phyloP scores from a whole-genome alignment of 2,113 vertebrate genomes.

The Lasiurus borealis region DNA sequence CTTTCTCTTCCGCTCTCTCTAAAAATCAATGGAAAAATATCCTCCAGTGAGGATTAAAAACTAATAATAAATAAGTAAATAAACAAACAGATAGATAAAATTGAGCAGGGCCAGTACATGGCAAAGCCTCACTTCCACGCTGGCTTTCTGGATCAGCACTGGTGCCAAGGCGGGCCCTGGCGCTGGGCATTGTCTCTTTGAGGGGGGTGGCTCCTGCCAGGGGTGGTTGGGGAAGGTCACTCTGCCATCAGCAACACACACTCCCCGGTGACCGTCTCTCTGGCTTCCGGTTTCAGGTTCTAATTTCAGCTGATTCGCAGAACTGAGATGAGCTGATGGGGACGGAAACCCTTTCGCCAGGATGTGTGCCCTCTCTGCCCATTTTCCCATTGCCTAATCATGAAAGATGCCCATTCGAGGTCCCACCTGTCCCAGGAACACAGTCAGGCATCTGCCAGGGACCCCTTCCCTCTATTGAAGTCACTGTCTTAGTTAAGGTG shows the following conservation, averaged over 20 bases:
- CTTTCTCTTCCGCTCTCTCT: no score
- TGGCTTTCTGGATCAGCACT: background rate
- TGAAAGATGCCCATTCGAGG: background rate
- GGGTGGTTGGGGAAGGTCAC: background rate
- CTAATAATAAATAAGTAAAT: no score
- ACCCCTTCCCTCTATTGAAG: background rate
- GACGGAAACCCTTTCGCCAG: background rate
- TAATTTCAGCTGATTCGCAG: background rate
- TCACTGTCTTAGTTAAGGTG: background rate
- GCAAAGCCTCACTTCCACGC: background rate
- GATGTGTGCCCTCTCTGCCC: background rate
- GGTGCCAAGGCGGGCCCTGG: background rate
- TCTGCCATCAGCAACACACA: background rate
- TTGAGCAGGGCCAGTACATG: background rate
- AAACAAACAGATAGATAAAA: no score
- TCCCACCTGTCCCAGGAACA: background rate
- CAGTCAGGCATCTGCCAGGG: no score
- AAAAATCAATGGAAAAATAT: no score
- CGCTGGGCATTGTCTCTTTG: background rate
- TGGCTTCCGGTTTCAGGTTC: slow-evolving; percentile 12
- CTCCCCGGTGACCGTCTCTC: background rate
- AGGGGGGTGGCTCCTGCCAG: background rate
- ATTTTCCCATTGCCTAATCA: background rate
- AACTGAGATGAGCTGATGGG: background rate
- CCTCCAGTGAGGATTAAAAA: no score